A percentile compares a stretch with the other conserved stretches of the same genome.
These are phyloP conservation scores for Phacellophora camtschatica DNA, from an alignment of 30 jellyfish, hydroid and myxozoan genomes.

Conservation along the genomic window DNA sequence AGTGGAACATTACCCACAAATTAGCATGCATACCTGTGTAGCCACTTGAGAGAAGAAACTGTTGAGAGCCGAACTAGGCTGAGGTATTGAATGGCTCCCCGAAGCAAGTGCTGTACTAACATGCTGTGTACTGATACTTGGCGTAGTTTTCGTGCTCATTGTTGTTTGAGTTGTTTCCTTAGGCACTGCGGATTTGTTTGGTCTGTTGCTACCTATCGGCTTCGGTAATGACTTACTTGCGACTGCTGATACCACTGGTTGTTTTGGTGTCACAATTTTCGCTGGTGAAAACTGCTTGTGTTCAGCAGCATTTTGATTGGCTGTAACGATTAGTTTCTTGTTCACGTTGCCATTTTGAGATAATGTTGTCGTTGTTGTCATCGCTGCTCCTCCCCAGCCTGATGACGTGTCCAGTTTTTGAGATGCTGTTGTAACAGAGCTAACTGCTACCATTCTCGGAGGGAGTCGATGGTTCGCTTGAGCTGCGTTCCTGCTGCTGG, in stretches of 20 bases:
- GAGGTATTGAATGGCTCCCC: constrained; percentile 13
- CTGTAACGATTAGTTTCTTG: background rate
- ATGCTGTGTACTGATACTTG: constrained; percentile 41
- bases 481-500: constrained; percentile 2
- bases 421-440: constrained; percentile 3
- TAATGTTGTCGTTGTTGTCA: background rate
- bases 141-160: constrained; percentile 51
- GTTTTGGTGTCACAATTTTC: constrained; percentile 64
- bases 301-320: background rate
- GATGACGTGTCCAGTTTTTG: background rate
- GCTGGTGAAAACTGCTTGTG: background rate
- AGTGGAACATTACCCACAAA: no score
- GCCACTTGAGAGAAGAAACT: constrained; percentile 94
- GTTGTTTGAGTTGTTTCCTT: constrained; percentile 64
- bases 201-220: constrained; percentile 98
- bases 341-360: background rate
- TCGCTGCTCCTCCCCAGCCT: constrained; percentile 49
- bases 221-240: constrained; percentile 74
- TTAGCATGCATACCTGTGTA: no score
- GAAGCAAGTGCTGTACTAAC: constrained; percentile 50
- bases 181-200: constrained; percentile 17
- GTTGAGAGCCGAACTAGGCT: constrained; percentile 48
- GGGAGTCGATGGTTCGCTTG: constrained; percentile 52
- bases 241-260: background rate
- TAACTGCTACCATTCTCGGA: constrained; percentile 59